Conservation (phyloP, 2,888 invertebrate genomes). For the Teleogryllus oceanicus region DNA sequence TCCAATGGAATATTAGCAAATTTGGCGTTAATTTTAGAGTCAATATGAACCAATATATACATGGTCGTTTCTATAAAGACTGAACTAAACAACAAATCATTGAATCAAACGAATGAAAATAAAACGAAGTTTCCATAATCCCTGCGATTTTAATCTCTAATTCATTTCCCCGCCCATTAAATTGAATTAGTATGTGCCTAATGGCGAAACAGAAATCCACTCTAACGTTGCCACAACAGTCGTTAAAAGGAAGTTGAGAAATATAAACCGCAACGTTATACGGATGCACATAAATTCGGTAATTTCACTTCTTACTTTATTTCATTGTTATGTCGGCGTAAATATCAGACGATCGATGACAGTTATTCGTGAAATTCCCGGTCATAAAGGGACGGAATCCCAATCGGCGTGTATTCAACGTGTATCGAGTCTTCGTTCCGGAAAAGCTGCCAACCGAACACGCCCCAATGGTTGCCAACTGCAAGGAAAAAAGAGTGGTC, state of each 20-base stretch:
- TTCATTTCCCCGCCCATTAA: too few species aligned
- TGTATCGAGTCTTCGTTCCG: background rate
- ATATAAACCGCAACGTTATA: slow-evolving; percentile 2
- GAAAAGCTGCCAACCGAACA: background rate
- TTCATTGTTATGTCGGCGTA: slow-evolving; percentile 6
- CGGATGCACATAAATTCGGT: slow-evolving; percentile 1
- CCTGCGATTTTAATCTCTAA: too few species aligned
- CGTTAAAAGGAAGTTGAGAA: background rate
- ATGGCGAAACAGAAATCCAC: background rate
- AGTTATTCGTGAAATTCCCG: slow-evolving; percentile 1
- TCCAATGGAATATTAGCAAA: too few species aligned
- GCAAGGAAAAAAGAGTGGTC: background rate
- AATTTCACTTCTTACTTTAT: slow-evolving; percentile 18
- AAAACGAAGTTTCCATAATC: too few species aligned
- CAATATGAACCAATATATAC: too few species aligned
- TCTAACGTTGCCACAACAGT: background rate
- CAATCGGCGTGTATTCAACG: background rate
- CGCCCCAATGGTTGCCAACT: background rate
- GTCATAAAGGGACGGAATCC: slow-evolving; percentile 9
- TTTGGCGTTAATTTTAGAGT: too few species aligned
- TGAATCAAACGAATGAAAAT: too few species aligned
- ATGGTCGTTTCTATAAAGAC: too few species aligned
- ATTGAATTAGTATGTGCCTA: too few species aligned
- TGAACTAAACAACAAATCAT: too few species aligned
- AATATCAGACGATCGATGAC: background rate